Conservation (phyloP, 1,140 invertebrate genomes). For the Zaprionus africanus region DNA sequence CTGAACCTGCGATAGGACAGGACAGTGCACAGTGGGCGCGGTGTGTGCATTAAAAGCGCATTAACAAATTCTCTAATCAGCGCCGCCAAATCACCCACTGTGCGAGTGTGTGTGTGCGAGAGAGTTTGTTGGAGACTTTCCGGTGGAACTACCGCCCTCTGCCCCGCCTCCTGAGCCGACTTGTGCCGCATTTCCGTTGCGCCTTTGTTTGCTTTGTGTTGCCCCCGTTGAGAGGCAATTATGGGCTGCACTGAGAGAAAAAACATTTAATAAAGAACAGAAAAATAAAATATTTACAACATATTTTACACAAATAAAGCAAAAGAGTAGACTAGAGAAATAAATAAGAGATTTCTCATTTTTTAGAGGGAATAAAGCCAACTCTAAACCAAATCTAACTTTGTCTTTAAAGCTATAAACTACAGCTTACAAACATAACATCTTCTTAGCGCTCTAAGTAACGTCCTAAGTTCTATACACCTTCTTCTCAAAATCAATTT, state of each 20-base stretch:
- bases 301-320: neutral
- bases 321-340: neutral
- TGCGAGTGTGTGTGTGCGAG: slow-evolving; percentile 18
- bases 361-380: neutral
- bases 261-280: neutral
- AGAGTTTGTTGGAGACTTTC: slow-evolving; percentile 38
- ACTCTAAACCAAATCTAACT: neutral
- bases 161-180: slow-evolving; percentile 4
- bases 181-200: slow-evolving; percentile 41
- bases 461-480: neutral
- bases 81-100: slow-evolving; percentile 62
- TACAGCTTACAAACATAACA: neutral
- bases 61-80: slow-evolving; percentile 82
- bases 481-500: neutral
- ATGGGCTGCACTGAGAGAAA: slow-evolving; percentile 40
- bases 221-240: slow-evolving; percentile 25
- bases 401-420: neutral
- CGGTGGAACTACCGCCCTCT: slow-evolving; percentile 12
- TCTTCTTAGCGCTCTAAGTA: neutral
- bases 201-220: slow-evolving; percentile 38
- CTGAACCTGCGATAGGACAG: slow-evolving; percentile 39
- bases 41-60: slow-evolving; percentile 71
- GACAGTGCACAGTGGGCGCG: slow-evolving; percentile 49
- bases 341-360: neutral
- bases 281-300: neutral